A percentile compares a stretch with the other conserved stretches of the same genome.
phyloP scores from a whole-genome alignment of 2,888 invertebrate species.

The Oegoconia quadripuncta region DNA sequence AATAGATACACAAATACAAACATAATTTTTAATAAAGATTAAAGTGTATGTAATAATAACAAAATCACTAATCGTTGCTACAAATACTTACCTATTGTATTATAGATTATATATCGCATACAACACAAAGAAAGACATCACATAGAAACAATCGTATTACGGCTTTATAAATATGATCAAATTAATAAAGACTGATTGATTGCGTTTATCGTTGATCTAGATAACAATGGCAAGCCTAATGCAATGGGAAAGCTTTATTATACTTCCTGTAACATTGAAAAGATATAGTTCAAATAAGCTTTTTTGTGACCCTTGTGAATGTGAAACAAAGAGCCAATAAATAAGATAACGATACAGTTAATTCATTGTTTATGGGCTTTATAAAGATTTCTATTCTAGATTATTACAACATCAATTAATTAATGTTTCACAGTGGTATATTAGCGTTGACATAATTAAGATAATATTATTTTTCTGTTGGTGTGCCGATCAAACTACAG shows the following conservation, averaged over 20 bases:
- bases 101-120: too few species aligned
- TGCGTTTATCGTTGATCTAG: conserved; percentile 30
- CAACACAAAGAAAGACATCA: not conserved
- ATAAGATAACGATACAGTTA: conserved; percentile 33
- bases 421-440: conserved; percentile 16
- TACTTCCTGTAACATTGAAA: conserved; percentile 14
- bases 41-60: too few species aligned
- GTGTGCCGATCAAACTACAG: too few species aligned
- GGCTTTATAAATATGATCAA: conserved; percentile 15
- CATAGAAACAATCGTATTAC: conserved; percentile 5
- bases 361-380: conserved; percentile 33
- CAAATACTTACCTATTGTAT: too few species aligned
- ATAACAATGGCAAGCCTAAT: conserved; percentile 31
- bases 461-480: too few species aligned
- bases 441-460: not conserved
- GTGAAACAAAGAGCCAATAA: conserved; percentile 39
- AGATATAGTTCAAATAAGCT: conserved; percentile 20
- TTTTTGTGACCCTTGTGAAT: conserved; percentile 41
- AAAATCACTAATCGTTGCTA: too few species aligned
- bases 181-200: conserved; percentile 32
- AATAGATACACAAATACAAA: too few species aligned
- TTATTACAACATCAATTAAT: conserved; percentile 26
- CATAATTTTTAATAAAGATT: too few species aligned
- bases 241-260: conserved; percentile 31
- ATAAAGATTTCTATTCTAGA: conserved; percentile 32